Evolutionary conservation across 2,888 invertebrate genomes (phyloP), one percentile per base, ranked within the genome.

Genomic region (Dendrolimus houi): DNA sequence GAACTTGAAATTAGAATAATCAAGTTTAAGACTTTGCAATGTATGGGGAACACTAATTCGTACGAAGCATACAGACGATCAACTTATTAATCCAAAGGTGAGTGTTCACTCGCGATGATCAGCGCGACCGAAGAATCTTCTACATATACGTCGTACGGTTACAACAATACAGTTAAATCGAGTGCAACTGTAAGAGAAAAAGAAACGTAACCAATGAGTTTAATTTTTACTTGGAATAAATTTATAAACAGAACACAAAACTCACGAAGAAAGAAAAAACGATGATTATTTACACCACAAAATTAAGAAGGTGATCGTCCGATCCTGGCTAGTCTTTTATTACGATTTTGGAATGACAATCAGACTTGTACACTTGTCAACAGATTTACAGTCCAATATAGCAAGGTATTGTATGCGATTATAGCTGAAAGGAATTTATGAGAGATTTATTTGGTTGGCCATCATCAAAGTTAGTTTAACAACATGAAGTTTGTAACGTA

Each of bases 321-420:
- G 47, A 47, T 47, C 47, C 3, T 6, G 47, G 47, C 47, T 10
- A 8, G 9, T 10, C 9, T 12, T 47, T 47, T 47, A 47, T 47
- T 10, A 47, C 62, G 59, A 63, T 79, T 81, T 79, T 80, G 85
- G 85, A 85, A 85, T 83, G 82, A 82, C 77, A 74, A 79, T 86
- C 83, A 85, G 84, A 84, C 83, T 85, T 83, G 74, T 77, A 72
- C 71, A 66, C 75, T 70, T 66, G 61, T 54, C 53, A 54, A 14
- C 13, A 12, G 10, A 40, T 41, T 9, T 47, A 47, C 12, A 2
- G 9, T 47, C 9, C 47, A 47, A 47, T 47, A 9, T 9, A 47
- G 3, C 47, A 47, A 47, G 47, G 47, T 47, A 47, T 12, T 47
- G 9, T 47, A 47, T 29, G 29, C 29, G 0, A 29, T 29, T 29